These are phyloP conservation scores for Anguilla anguilla DNA, from an alignment of 2,797 vertebrate species.

Conservation along the genomic window DNA sequence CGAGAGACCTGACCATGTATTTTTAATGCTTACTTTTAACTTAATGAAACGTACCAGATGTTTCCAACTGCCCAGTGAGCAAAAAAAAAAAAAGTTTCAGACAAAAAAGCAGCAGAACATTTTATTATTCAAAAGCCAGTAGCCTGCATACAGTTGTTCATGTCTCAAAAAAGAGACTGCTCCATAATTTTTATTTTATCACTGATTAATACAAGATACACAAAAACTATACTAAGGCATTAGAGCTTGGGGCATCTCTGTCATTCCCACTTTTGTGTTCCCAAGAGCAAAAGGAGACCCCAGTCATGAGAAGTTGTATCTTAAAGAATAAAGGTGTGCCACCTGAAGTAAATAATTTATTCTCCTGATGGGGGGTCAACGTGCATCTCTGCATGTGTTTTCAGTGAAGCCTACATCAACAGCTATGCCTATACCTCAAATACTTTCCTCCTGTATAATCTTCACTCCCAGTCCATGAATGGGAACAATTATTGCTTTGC, in stretches of 20 bases:
- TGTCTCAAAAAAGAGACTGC: background rate
- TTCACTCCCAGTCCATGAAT: background rate
- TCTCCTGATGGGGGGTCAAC: background rate
- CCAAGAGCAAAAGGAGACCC: background rate
- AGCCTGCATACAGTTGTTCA: background rate
- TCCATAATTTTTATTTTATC: background rate
- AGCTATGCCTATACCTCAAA: no score
- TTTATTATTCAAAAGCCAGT: background rate
- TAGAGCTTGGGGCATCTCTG: background rate
- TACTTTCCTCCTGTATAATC: no score
- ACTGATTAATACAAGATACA: background rate
- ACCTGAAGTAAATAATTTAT: background rate
- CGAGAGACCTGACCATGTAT: slow-evolving; percentile 65
- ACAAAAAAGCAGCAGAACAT: background rate
- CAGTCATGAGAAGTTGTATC: background rate
- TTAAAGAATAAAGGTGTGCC: background rate
- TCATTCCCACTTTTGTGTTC: background rate
- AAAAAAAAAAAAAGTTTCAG: slow-evolving; percentile 31
- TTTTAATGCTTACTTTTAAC: slow-evolving; percentile 69
- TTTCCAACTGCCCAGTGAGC: background rate
- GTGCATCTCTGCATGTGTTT: background rate
- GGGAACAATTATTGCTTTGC: background rate
- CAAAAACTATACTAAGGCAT: no score
- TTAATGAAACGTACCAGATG: slow-evolving; percentile 56
- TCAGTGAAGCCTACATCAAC: background rate